phyloP scores from a whole-genome alignment of 2,888 invertebrate species.

The Heteropelma amictum region DNA sequence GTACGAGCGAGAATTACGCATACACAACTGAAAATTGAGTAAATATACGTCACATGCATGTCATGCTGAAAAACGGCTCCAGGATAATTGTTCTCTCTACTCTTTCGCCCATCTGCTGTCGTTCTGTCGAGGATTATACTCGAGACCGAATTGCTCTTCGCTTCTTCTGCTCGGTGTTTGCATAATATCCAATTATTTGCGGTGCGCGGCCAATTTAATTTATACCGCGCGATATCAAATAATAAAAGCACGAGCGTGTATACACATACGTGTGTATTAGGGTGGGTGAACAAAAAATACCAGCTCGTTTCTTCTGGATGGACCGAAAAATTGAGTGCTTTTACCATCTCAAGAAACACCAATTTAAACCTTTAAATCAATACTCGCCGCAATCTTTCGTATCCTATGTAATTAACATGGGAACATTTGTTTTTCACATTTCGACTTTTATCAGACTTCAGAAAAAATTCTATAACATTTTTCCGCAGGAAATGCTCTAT shows the following conservation, averaged over 20 bases:
- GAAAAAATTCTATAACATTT: too few species aligned
- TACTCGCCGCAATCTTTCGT: too few species aligned
- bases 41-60: conserved; percentile 22
- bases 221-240: conserved; percentile 22
- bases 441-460: too few species aligned
- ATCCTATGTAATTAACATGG: too few species aligned
- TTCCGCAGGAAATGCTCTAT: too few species aligned
- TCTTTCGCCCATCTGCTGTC: conserved; percentile 64
- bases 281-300: too few species aligned
- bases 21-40: neutral
- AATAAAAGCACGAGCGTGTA: neutral
- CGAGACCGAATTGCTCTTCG: conserved; percentile 30
- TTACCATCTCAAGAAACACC: too few species aligned
- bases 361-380: too few species aligned
- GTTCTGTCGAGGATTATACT: conserved; percentile 37
- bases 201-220: conserved; percentile 53
- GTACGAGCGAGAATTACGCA: neutral
- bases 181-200: conserved; percentile 69
- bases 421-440: too few species aligned
- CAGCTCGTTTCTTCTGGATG: too few species aligned
- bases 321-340: too few species aligned
- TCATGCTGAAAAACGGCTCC: conserved; percentile 20
- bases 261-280: too few species aligned
- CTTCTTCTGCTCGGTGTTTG: conserved; percentile 57
- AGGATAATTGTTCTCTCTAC: conserved; percentile 15